These are phyloP conservation scores for Urocitellus parryii DNA, from an alignment of 2,113 vertebrate species.

Conservation along the genomic window DNA sequence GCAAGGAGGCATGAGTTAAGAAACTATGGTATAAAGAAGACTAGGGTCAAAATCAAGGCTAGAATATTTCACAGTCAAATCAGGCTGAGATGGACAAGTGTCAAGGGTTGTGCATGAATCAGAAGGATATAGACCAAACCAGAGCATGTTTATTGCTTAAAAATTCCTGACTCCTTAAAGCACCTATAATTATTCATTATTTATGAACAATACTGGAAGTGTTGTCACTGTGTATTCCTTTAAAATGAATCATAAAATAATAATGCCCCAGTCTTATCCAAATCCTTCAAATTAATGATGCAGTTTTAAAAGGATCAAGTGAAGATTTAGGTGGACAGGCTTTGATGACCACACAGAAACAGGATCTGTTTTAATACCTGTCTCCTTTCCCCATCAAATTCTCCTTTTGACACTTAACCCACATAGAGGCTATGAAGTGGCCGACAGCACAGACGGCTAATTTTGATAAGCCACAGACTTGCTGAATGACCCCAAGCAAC, in stretches of 20 bases:
- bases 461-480: background rate
- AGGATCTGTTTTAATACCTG: background rate
- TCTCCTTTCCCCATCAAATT: background rate
- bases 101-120: conserved; percentile 80
- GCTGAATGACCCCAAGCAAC: background rate
- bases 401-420: background rate
- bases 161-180: conserved; percentile 82
- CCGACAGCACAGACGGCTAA: background rate
- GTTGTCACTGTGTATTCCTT: conserved; percentile 82
- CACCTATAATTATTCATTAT: conserved; percentile 85
- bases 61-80: conserved; percentile 81
- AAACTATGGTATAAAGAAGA: conserved; percentile 76
- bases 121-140: conserved; percentile 75
- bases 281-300: conserved; percentile 40
- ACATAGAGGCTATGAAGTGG: background rate
- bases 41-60: conserved; percentile 63
- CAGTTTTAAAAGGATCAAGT: background rate
- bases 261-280: conserved; percentile 29
- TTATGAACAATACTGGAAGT: conserved; percentile 85
- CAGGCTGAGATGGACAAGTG: conserved; percentile 79
- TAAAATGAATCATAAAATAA: conserved; percentile 79
- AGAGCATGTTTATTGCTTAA: conserved; percentile 77
- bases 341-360: background rate
- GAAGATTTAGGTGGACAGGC: background rate
- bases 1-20: conserved; percentile 79